These are phyloP conservation scores for Anabacerthia variegaticeps DNA, from an alignment of 2,797 vertebrate genomes.

Conservation along the genomic window DNA sequence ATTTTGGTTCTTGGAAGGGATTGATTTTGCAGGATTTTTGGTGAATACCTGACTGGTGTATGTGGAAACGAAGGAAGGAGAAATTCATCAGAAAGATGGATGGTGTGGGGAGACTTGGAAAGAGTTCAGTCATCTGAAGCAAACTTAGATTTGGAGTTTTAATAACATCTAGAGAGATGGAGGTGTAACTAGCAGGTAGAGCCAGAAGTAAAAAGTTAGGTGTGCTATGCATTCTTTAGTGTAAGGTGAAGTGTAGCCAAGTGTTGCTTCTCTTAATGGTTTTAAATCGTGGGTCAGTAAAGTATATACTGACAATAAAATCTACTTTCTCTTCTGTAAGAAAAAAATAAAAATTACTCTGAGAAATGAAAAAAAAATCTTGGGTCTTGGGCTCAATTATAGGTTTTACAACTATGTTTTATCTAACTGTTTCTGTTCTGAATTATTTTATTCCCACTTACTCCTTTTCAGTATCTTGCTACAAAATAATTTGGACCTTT, in stretches of 20 bases:
- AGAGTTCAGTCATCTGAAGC: not conserved
- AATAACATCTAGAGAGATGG: not conserved
- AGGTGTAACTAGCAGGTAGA: not conserved
- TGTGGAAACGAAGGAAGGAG: not conserved
- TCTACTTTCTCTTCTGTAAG: not conserved
- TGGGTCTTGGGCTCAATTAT: not conserved
- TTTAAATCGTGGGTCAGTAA: not conserved
- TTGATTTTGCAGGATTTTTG: not conserved
- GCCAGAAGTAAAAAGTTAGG: not conserved
- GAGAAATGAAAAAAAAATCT: not conserved
- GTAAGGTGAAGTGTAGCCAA: not conserved
- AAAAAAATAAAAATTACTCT: not conserved
- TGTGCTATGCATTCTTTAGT: not conserved
- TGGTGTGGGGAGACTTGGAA: not conserved
- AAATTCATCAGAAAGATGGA: not conserved
- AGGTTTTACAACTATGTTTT: not conserved
- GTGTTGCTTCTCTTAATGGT: not conserved
- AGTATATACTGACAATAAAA: not conserved
- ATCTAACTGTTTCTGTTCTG: not conserved
- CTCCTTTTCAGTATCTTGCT: not conserved
- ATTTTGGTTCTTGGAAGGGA: not conserved
- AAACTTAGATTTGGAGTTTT: not conserved
- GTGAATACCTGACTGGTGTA: not conserved
- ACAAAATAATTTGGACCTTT: not conserved
- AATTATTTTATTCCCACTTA: not conserved